Conservation (phyloP, 2,888 invertebrate species). For the Escarpia spicata region DNA sequence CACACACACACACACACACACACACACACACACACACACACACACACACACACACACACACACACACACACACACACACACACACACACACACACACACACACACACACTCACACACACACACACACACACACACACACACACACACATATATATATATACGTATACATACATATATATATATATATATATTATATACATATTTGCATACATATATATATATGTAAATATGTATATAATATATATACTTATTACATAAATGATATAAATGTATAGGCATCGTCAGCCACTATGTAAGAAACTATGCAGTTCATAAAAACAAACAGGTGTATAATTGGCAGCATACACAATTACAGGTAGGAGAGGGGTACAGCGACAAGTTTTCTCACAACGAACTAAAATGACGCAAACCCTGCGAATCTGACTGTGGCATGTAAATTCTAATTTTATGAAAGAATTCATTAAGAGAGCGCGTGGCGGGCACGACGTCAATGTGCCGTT, state of each 20-base stretch:
- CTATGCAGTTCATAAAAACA: too few species aligned
- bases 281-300: too few species aligned
- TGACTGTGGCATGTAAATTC: too few species aligned
- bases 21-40: slow-evolving; percentile 33
- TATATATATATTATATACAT: slow-evolving; percentile 27
- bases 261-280: too few species aligned
- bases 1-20: slow-evolving; percentile 30
- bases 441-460: too few species aligned
- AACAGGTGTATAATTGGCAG: too few species aligned
- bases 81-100: slow-evolving; percentile 33
- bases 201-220: slow-evolving; percentile 23
- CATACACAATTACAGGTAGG: too few species aligned
- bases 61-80: slow-evolving; percentile 34
- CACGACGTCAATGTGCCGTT: too few species aligned
- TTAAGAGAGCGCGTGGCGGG: too few species aligned
- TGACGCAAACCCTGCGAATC: too few species aligned
- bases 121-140: slow-evolving; percentile 31
- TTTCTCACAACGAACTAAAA: too few species aligned
- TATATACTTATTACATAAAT: background rate
- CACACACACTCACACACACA: slow-evolving; percentile 33
- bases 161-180: slow-evolving; percentile 33
- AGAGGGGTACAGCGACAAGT: too few species aligned
- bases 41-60: slow-evolving; percentile 33
- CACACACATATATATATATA: slow-evolving; percentile 31
- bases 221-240: slow-evolving; percentile 26